These are phyloP conservation scores for Trachelus iudaicus DNA, from an alignment of 2,888 invertebrate species.

Conservation along the genomic window DNA sequence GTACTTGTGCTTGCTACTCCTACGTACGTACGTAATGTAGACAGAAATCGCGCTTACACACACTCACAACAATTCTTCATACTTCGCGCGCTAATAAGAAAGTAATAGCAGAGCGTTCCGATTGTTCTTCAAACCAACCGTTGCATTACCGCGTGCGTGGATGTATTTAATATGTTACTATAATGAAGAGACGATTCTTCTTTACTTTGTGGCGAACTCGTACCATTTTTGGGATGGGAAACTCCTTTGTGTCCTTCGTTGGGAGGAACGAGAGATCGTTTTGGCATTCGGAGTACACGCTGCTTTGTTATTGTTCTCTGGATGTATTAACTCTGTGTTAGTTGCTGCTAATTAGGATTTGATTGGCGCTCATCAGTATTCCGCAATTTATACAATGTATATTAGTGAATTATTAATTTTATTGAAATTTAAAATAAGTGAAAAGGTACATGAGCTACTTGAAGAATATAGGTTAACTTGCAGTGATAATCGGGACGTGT, in stretches of 20 bases:
- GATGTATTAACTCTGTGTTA: background rate
- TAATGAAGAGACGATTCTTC: background rate
- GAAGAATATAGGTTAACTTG: background rate
- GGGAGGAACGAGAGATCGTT: background rate
- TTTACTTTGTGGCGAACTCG: background rate
- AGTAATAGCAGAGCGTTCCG: conserved; percentile 6
- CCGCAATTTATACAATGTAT: background rate
- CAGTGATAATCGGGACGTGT: background rate
- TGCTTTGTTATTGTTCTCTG: background rate
- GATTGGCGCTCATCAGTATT: background rate
- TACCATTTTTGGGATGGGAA: background rate
- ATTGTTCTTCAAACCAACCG: background rate
- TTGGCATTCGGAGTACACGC: background rate
- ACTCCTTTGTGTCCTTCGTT: background rate
- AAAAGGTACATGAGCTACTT: background rate
- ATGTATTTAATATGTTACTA: background rate
- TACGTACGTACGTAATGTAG: background rate
- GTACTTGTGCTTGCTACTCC: background rate
- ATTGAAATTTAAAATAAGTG: background rate
- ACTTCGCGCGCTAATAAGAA: conserved; percentile 4
- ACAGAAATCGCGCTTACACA: background rate
- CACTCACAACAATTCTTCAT: background rate
- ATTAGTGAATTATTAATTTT: background rate
- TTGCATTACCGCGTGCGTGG: background rate
- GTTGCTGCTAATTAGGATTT: background rate